These are phyloP conservation scores for Octodonta nipae DNA, from an alignment of 2,888 invertebrate genomes.

Conservation along the genomic window DNA sequence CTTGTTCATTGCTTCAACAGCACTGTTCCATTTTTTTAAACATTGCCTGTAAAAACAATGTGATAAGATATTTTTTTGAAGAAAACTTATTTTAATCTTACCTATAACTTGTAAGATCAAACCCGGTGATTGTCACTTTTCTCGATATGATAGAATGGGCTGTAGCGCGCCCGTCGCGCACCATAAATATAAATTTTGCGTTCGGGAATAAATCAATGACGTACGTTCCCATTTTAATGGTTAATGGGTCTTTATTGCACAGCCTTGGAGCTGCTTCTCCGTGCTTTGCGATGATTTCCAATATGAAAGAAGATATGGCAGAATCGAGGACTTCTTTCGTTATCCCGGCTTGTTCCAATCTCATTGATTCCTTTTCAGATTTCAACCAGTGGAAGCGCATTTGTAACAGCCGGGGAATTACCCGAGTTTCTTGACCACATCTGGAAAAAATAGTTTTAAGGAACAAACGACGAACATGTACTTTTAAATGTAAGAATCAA, in stretches of 20 bases:
- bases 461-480: not conserved
- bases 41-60: conserved; percentile 85
- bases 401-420: conserved; percentile 90
- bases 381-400: conserved; percentile 91
- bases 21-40: conserved; percentile 91
- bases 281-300: conserved; percentile 91
- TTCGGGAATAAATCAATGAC: conserved; percentile 92
- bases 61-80: no score
- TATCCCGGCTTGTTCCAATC: conserved; percentile 88
- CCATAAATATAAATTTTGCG: conserved; percentile 95
- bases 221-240: conserved; percentile 91
- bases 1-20: conserved; percentile 85
- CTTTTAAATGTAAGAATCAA: not conserved
- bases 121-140: conserved; percentile 53
- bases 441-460: conserved; percentile 34
- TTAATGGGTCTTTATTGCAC: conserved; percentile 98
- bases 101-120: conserved; percentile 84
- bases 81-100: not conserved
- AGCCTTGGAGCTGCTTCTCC: conserved; percentile 88
- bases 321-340: conserved; percentile 82
- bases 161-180: conserved; percentile 94
- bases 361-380: conserved; percentile 79
- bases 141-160: conserved; percentile 96
- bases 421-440: conserved; percentile 93
- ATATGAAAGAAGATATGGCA: conserved; percentile 90